Percentiles rank a stretch among this genome's conserved stretches.
phyloP scores from a whole-genome alignment of 1,140 invertebrate genomes.

The Tetramorium parvispinum region DNA sequence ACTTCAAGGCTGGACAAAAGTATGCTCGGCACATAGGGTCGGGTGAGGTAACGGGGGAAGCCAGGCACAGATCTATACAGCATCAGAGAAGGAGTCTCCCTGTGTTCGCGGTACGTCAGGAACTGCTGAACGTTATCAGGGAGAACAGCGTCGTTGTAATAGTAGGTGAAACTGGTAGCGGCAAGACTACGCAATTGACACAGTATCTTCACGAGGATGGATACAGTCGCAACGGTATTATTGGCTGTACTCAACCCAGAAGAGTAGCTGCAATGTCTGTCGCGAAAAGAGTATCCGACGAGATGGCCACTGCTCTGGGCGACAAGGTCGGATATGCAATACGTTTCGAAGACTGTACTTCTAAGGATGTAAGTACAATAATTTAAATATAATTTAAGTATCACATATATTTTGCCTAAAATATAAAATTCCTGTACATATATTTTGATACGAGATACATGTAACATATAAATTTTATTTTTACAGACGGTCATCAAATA shows the following conservation, averaged over 20 bases:
- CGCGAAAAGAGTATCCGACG: conserved; percentile 99
- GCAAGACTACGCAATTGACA: conserved; percentile 99
- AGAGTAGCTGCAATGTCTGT: conserved; percentile 99
- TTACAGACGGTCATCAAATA: conserved; percentile 98
- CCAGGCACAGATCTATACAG: conserved; percentile 93
- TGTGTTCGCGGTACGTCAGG: conserved; percentile 97
- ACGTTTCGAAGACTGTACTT: conserved; percentile 99
- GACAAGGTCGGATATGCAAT: conserved; percentile 99
- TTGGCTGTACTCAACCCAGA: conserved; percentile 93
- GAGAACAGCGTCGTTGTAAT: conserved; percentile 98
- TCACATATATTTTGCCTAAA: neutral
- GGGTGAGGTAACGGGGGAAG: conserved; percentile 92
- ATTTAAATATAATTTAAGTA: neutral
- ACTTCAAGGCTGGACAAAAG: conserved; percentile 96
- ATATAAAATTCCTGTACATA: neutral
- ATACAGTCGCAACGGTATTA: conserved; percentile 96
- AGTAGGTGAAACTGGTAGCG: conserved; percentile 99
- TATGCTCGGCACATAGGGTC: conserved; percentile 98
- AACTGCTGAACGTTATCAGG: conserved; percentile 96
- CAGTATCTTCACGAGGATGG: conserved; percentile 99
- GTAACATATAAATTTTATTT: neutral
- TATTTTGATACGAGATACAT: neutral
- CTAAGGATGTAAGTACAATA: conserved; percentile 87
- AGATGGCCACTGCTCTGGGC: conserved; percentile 96
- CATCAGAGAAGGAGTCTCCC: conserved; percentile 97